Conservation (phyloP, 2,113 vertebrate species). For the Pseudorasbora parva region DNA sequence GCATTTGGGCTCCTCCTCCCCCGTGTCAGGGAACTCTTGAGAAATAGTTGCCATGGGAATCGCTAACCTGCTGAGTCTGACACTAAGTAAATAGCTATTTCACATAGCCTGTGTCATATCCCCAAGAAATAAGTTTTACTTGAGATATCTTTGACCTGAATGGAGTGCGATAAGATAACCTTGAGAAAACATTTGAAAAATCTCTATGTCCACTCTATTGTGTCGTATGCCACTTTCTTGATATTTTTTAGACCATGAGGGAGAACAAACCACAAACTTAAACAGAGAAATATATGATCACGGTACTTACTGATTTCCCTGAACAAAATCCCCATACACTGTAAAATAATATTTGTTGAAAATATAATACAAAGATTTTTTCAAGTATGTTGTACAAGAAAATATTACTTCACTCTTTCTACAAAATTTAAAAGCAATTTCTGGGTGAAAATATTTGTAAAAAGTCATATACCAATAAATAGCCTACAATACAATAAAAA, state of each 20-base stretch:
- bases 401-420: neutral
- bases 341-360: neutral
- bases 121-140: neutral
- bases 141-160: neutral
- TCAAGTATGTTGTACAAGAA: neutral
- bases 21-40: neutral
- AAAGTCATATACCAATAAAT: too few species aligned
- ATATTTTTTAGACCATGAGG: neutral
- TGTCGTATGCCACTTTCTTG: slow-evolving; percentile 3
- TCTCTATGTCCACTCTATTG: neutral
- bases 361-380: neutral
- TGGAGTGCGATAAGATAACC: neutral
- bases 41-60: neutral
- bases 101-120: neutral
- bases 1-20: slow-evolving; percentile 20
- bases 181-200: neutral
- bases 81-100: neutral
- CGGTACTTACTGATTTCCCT: too few species aligned
- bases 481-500: too few species aligned
- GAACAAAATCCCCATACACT: neutral
- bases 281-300: neutral
- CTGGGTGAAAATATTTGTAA: too few species aligned
- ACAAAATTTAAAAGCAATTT: too few species aligned
- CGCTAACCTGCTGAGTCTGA: neutral
- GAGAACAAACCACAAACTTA: neutral